Percentiles rank a stretch among this genome's conserved stretches.
These are phyloP conservation scores for Sandelia bainsii DNA, from an alignment of 2,797 vertebrate genomes.

Conservation along the genomic window DNA sequence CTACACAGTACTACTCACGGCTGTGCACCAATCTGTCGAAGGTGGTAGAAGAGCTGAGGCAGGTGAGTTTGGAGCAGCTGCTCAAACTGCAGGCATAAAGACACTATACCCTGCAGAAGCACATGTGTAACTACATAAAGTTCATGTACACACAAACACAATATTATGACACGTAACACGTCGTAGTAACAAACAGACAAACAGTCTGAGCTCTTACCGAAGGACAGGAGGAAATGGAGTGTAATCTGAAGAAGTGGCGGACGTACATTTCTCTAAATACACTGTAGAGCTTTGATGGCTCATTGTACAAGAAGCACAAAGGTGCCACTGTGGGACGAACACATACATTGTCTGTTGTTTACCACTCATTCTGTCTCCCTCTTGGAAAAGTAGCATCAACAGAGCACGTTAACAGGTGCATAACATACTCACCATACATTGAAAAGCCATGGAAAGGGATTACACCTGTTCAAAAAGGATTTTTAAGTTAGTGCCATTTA, in stretches of 20 bases:
- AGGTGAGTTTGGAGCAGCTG: constrained; percentile 94
- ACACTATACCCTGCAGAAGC: constrained; percentile 92
- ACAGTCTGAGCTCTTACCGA: constrained; percentile 86
- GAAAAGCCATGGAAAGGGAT: constrained; percentile 99
- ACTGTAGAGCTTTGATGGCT: constrained; percentile 95
- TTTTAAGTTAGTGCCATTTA: not conserved
- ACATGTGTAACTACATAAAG: constrained; percentile 22
- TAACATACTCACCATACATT: constrained; percentile 95
- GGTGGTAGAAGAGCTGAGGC: constrained; percentile 97
- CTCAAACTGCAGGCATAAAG: constrained; percentile 97
- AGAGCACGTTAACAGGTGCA: not conserved
- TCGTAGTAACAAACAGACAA: too few relatives aligned
- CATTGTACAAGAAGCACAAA: constrained; percentile 98
- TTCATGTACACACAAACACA: not conserved
- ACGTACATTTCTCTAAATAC: constrained; percentile 98
- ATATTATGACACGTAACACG: not conserved
- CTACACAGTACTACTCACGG: constrained; percentile 87
- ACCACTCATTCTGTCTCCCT: not conserved
- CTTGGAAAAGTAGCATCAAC: not conserved
- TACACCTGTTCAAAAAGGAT: constrained; percentile 86
- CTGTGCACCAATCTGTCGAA: constrained; percentile 94
- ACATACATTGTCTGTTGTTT: constrained; percentile 7
- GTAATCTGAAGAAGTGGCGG: constrained; percentile 97
- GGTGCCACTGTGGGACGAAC: constrained; percentile 90
- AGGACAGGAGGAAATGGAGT: constrained; percentile 96